Conservation (phyloP, 2,888 invertebrate genomes). For the Creontiades dilutus region DNA sequence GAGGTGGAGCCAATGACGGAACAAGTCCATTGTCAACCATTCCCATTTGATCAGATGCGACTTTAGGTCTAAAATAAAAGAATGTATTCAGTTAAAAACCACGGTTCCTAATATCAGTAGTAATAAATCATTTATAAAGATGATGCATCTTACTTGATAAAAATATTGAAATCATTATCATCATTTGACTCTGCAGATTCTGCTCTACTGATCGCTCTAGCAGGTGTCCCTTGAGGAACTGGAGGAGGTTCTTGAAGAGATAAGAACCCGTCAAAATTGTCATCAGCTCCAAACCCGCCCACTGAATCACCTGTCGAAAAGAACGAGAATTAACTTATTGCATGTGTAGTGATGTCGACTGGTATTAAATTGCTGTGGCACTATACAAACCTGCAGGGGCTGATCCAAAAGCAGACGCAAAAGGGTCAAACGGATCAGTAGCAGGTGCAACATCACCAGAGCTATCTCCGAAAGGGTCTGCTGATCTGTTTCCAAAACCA, state of each 20-base stretch:
- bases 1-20: constrained; percentile 88
- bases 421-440: constrained; percentile 80
- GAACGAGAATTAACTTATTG: not conserved
- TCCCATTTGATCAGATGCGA: constrained; percentile 77
- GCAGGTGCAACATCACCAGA: constrained; percentile 75
- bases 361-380: not conserved
- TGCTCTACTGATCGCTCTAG: constrained; percentile 78
- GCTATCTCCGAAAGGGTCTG: constrained; percentile 69
- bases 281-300: constrained; percentile 86
- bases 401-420: constrained; percentile 70
- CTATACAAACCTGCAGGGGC: constrained; percentile 34
- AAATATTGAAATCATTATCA: constrained; percentile 89
- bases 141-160: constrained; percentile 83
- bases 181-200: constrained; percentile 88
- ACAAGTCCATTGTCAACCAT: constrained; percentile 77
- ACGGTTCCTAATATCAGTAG: no score
- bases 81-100: not conserved
- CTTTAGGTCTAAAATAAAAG: constrained; percentile 80
- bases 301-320: not conserved
- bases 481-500: constrained; percentile 77
- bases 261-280: constrained; percentile 80
- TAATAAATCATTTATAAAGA: no score
- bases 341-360: not conserved
- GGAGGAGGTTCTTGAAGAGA: constrained; percentile 82
- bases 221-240: constrained; percentile 84